Conservation (phyloP, 2,113 vertebrate species). For the Tamias sibiricus region DNA sequence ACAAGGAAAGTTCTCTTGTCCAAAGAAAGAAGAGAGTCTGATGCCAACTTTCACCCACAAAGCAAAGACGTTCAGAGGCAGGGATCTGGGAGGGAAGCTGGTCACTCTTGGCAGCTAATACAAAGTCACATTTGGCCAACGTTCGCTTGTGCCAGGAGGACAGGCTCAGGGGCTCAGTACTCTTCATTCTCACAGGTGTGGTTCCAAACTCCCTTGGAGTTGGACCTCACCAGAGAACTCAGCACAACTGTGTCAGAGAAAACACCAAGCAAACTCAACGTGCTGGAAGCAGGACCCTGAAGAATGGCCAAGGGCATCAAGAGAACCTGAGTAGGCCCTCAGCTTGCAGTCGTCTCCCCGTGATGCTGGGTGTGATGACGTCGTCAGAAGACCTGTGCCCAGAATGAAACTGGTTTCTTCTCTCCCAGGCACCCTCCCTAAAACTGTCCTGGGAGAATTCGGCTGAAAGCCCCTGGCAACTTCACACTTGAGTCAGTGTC, state of each 20-base stretch:
- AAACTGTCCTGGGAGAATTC: not conserved
- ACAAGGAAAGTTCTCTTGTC: not conserved
- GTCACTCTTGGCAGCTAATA: not conserved
- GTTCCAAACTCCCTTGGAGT: not conserved
- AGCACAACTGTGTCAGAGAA: not conserved
- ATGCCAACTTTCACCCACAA: not conserved
- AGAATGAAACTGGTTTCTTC: not conserved
- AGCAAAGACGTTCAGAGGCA: not conserved
- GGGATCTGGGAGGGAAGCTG: too few relatives aligned
- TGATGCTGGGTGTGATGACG: accelerated
- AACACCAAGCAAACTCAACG: not conserved
- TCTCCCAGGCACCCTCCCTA: not conserved
- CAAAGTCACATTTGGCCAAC: not conserved
- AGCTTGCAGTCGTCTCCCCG: not conserved
- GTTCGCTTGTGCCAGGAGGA: not conserved
- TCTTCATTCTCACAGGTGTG: not conserved
- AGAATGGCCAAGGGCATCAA: accelerated
- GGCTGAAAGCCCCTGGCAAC: not conserved
- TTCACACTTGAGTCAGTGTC: not conserved
- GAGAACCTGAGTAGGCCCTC: not conserved
- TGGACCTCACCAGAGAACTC: not conserved
- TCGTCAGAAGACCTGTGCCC: not conserved
- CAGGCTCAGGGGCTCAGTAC: not conserved
- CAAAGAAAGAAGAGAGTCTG: not conserved
- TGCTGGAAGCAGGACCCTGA: not conserved